Conservation (phyloP, 2,797 vertebrate species). For the Cynodonichthys magdalenae region DNA sequence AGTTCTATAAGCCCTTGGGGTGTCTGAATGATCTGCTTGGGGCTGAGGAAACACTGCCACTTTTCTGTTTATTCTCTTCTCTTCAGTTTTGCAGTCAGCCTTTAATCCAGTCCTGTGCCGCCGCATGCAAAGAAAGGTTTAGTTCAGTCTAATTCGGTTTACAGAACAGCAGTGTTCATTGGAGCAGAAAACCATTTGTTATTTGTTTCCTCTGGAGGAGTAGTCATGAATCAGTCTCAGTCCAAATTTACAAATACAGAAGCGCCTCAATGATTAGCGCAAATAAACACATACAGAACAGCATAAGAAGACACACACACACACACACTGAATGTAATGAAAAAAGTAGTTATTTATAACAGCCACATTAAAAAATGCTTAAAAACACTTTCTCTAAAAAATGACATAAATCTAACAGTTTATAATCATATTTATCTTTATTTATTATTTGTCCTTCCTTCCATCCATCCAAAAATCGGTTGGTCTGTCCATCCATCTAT, state of each 20-base stretch:
- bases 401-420: background rate
- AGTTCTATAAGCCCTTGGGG: slow-evolving; percentile 32
- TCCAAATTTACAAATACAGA: slow-evolving; percentile 75
- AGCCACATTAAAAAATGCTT: background rate
- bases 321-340: slow-evolving; percentile 16
- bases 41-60: slow-evolving; percentile 49
- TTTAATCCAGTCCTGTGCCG: slow-evolving; percentile 26
- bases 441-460: too few relatives aligned
- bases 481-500: too few relatives aligned
- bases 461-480: too few relatives aligned
- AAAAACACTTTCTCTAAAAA: slow-evolving; percentile 9
- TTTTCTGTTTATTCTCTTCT: too few relatives aligned
- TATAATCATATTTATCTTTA: too few relatives aligned
- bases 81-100: slow-evolving; percentile 3
- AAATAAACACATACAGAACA: slow-evolving; percentile 68
- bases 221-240: slow-evolving; percentile 68
- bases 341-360: slow-evolving; percentile 7
- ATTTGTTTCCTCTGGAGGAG: slow-evolving; percentile 67
- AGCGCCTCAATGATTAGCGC: slow-evolving; percentile 69
- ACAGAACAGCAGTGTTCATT: slow-evolving; percentile 63
- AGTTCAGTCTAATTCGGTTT: slow-evolving; percentile 66
- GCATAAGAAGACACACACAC: slow-evolving; percentile 35
- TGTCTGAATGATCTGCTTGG: slow-evolving; percentile 35
- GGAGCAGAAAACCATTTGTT: slow-evolving; percentile 73
- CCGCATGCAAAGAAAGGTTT: slow-evolving; percentile 48